These are phyloP conservation scores for Aegypius monachus DNA, from an alignment of 2,113 vertebrate genomes.

Conservation along the genomic window DNA sequence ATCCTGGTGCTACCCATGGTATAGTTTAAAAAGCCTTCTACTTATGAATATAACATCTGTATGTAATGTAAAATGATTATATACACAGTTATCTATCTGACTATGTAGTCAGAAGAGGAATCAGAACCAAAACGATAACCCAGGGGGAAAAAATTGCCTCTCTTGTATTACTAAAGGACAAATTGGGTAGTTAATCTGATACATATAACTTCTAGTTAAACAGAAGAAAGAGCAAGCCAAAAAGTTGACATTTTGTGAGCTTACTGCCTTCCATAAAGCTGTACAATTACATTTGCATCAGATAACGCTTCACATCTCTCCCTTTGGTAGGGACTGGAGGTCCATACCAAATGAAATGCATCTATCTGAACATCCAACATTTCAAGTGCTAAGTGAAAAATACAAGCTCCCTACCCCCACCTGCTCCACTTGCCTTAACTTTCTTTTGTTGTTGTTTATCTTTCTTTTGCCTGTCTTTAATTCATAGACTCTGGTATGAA, in stretches of 20 bases:
- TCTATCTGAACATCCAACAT: neutral
- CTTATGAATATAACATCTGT: neutral
- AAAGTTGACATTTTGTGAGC: neutral
- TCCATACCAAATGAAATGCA: neutral
- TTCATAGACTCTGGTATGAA: neutral
- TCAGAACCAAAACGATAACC: neutral
- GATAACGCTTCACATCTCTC: neutral
- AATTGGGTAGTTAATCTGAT: conserved; percentile 31
- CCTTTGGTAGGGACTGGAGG: neutral
- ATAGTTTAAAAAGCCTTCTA: neutral
- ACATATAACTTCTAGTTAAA: conserved; percentile 52
- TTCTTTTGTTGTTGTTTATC: neutral
- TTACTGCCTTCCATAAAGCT: conserved; percentile 15
- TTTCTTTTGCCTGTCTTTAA: neutral
- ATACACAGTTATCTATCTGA: neutral
- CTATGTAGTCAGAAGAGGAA: neutral
- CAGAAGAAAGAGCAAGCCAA: conserved; percentile 34
- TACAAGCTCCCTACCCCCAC: neutral
- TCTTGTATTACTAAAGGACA: neutral
- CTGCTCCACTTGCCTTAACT: neutral
- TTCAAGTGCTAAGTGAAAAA: neutral
- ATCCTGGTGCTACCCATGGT: neutral
- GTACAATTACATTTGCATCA: conserved; percentile 17
- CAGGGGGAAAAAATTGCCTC: neutral
- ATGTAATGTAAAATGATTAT: neutral